Percentiles rank a stretch among this genome's conserved stretches.
These are phyloP conservation scores for Plutella xylostella DNA, from an alignment of 2,888 invertebrate genomes.

Conservation along the genomic window DNA sequence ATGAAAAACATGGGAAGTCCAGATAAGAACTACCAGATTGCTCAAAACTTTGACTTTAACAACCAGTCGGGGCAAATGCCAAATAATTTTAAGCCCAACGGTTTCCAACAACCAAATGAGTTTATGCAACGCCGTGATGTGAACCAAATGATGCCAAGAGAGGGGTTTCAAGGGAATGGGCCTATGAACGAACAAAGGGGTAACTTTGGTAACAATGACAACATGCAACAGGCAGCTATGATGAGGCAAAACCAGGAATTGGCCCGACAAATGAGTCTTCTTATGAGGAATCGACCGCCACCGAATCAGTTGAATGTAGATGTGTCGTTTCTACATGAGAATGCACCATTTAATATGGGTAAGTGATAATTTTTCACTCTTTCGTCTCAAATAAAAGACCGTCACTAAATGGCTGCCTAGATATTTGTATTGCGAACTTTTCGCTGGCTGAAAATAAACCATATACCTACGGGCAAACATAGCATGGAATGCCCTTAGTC, in stretches of 20 bases:
- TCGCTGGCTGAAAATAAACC: too few relatives aligned
- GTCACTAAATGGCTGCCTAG: too few relatives aligned
- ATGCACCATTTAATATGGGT: slow-evolving; percentile 55
- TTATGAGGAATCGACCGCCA: slow-evolving; percentile 54
- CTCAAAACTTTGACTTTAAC: slow-evolving; percentile 45
- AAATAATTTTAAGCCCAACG: slow-evolving; percentile 46
- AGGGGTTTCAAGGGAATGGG: slow-evolving; percentile 35
- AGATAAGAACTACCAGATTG: slow-evolving; percentile 25
- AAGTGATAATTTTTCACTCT: slow-evolving; percentile 27
- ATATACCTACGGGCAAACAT: too few relatives aligned
- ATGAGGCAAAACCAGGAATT: slow-evolving; percentile 54
- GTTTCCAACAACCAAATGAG: slow-evolving; percentile 49
- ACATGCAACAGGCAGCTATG: slow-evolving; percentile 41
- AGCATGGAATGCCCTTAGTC: too few relatives aligned
- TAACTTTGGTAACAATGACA: slow-evolving; percentile 42
- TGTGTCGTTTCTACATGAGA: slow-evolving; percentile 56
- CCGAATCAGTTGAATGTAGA: slow-evolving; percentile 56
- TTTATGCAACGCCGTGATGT: slow-evolving; percentile 44
- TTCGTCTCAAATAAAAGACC: too few relatives aligned
- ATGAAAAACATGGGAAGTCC: slow-evolving; percentile 42
- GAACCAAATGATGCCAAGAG: slow-evolving; percentile 38
- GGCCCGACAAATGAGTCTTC: slow-evolving; percentile 51
- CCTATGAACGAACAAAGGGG: slow-evolving; percentile 32
- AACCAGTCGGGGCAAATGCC: too few relatives aligned
- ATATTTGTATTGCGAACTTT: too few relatives aligned